Evolutionary conservation across 2,888 invertebrate genomes (phyloP).

Genomic region (Ochropacha duplaris): DNA sequence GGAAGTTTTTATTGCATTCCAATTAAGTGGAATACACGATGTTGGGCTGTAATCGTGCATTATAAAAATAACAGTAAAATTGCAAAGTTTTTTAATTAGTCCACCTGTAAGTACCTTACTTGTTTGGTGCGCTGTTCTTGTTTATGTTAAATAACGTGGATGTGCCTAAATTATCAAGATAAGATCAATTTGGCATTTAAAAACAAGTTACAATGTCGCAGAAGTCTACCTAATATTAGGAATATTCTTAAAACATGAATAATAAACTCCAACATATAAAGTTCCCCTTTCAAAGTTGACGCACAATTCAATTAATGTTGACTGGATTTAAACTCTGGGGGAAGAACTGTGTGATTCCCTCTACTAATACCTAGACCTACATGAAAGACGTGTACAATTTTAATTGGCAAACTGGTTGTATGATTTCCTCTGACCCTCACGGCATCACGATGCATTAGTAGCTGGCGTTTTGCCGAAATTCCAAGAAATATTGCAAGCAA

Average conservation of each 20-base stretch:
- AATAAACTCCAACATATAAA: too few relatives aligned
- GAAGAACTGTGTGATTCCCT: background rate
- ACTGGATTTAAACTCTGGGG: background rate
- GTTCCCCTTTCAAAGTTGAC: background rate
- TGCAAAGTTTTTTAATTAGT: background rate
- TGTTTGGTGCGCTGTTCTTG: background rate
- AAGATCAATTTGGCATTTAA: too few relatives aligned
- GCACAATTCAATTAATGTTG: background rate
- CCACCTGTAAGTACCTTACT: background rate
- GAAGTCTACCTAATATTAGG: too few relatives aligned
- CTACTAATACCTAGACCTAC: background rate
- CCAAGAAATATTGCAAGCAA: background rate
- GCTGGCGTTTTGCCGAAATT: background rate
- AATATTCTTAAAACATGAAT: too few relatives aligned
- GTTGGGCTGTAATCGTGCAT: background rate
- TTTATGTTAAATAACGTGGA: background rate
- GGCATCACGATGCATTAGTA: too few relatives aligned
- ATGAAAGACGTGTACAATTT: too few relatives aligned
- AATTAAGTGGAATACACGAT: background rate
- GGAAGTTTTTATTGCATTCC: background rate
- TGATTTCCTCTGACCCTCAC: too few relatives aligned
- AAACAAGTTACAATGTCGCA: too few relatives aligned
- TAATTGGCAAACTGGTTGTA: too few relatives aligned
- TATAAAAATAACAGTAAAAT: background rate
- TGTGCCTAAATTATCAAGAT: too few relatives aligned